Evolutionary conservation across 2,797 vertebrate species (phyloP).

Genomic region (Poecilia wingei): DNA sequence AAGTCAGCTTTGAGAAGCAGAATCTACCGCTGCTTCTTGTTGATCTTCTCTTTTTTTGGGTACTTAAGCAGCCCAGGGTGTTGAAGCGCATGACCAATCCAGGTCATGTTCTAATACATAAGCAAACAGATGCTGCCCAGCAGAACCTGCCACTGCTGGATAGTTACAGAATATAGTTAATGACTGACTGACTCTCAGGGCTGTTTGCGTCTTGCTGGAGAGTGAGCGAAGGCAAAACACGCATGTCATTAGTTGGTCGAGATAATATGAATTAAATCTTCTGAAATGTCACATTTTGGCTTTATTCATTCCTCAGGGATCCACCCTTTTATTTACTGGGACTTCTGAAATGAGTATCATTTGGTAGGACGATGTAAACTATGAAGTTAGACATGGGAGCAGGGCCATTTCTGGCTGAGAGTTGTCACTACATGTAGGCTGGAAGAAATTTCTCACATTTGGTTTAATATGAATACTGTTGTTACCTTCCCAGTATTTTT

Average conservation of each 20-base stretch:
- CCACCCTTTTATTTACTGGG: conserved; percentile 2
- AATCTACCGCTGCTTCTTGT: conserved; percentile 21
- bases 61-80: conserved; percentile 28
- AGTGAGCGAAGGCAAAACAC: conserved; percentile 10
- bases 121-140: conserved; percentile 62
- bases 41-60: conserved; percentile 24
- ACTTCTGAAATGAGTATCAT: conserved; percentile 3
- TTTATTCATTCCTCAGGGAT: not conserved
- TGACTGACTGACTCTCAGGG: conserved; percentile 53
- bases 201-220: conserved; percentile 15
- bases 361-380: not conserved
- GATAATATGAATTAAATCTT: conserved; percentile 11
- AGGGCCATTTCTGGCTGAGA: not conserved
- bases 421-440: not conserved
- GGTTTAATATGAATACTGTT: not conserved
- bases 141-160: conserved; percentile 45
- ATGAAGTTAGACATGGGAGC: not conserved
- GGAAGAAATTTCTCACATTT: not conserved
- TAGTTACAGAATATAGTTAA: conserved; percentile 61
- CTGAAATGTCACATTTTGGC: not conserved
- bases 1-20: conserved; percentile 24
- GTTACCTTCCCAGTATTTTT: not conserved
- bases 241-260: not conserved
- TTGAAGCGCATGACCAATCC: conserved; percentile 35
- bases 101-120: conserved; percentile 67